Evolutionary conservation across 2,113 vertebrate species (phyloP).

Genomic region (Lichenostomus cassidix): DNA sequence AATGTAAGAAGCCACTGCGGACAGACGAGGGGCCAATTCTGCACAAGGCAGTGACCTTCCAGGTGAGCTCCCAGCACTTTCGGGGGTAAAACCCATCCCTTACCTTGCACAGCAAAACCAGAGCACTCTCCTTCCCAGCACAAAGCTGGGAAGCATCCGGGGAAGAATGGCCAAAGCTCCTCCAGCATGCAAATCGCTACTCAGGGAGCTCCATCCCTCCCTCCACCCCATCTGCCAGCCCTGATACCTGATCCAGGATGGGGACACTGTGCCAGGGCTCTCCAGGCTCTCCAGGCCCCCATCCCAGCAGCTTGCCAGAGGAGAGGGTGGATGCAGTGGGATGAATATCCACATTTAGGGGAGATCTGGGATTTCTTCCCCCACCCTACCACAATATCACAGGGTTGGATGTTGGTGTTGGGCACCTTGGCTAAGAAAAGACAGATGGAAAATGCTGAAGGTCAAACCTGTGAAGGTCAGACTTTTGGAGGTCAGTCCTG

Average conservation of each 20-base stretch:
- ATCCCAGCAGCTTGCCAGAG: neutral
- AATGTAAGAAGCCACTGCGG: slow-evolving; percentile 22
- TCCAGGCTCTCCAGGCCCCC: fast-evolving
- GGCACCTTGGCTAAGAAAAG: neutral
- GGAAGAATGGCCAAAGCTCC: neutral
- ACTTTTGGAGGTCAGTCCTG: neutral
- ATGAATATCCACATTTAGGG: neutral
- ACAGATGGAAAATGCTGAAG: neutral
- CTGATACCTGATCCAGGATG: fast-evolving
- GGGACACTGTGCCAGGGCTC: neutral
- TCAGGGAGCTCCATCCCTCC: neutral
- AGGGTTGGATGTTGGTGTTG: neutral
- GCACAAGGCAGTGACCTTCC: neutral
- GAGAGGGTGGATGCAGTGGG: neutral
- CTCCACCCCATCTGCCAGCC: neutral
- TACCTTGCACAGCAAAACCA: neutral
- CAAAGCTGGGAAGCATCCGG: neutral
- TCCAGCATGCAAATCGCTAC: neutral
- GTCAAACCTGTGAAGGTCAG: slow-evolving; percentile 51
- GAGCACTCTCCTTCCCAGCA: neutral
- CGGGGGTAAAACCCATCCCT: neutral
- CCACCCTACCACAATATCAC: neutral
- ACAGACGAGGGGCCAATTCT: neutral
- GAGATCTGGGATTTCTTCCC: neutral
- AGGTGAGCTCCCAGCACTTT: neutral